Base-by-base conservation (phyloP, 2,113 vertebrate genomes). In the Phalacrocorax carbo region DNA sequence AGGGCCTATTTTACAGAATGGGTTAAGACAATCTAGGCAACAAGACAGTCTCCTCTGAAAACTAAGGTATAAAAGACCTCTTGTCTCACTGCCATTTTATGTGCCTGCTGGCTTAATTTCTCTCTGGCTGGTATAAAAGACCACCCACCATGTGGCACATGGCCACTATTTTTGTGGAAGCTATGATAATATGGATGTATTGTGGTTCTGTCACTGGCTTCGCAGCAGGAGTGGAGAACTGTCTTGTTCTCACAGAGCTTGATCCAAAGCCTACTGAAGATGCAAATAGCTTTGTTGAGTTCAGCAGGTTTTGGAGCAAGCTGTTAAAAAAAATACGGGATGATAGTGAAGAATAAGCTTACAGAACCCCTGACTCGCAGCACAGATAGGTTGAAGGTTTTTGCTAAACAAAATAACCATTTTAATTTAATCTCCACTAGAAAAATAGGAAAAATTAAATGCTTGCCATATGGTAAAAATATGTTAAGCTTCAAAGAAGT, bases 401-500 rank as follows among this genome's bases (percentile, higher is more conserved):
- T 82, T 90, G 62, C 82, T 93, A 90, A 96, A 78, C 46, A 51
- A 91, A 95, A 92, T 27, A 91, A 58, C 44, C 2, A 60, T 82
- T 89, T 92, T 70, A 80, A 94, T 89, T 96, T 49, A 64, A 93
- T 83, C 60, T 86, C 27, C 77, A 22, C 60, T 92, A 92, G 73
- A 88, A 93, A 95, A 96, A 88, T 91, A 68, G 12, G 30, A 72
- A 82, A 97, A 95, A 94, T 81, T 36, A 92, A 94, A 89, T 89
- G 70, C 79, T 75, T 96, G 84, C 96, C 97, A 95, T 96, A 95
- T 97, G 96, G 93, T 65, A 40, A 94, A 97, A 97, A 85, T 93
- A 95, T 95, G 95, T 69, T 81, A 76, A 92, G 66, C 80, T 96
- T 97, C 96, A 96, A 97, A 97, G 96, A 87, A 62, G 69, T 10